Percentiles rank a stretch among this genome's conserved stretches.
Conservation (phyloP, 2,797 vertebrate genomes). For the Morelia viridis region DNA sequence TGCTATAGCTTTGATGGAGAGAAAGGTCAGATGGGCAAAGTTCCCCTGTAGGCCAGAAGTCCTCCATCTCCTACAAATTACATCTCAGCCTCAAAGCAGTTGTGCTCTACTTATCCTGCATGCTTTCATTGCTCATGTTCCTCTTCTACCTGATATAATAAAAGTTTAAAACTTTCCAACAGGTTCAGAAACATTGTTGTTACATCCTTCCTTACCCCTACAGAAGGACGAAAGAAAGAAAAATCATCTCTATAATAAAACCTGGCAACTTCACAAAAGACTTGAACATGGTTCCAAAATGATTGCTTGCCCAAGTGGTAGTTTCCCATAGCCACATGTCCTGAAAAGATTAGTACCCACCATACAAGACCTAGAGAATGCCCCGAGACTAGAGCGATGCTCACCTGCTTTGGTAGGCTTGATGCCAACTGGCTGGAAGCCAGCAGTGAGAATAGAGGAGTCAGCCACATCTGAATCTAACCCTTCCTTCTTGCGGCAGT, state of each 20-base stretch:
- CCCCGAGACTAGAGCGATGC: constrained; percentile 32
- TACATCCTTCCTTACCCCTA: accelerated
- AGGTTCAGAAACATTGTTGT: background rate
- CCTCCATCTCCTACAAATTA: background rate
- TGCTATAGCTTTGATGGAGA: background rate
- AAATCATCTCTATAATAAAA: background rate
- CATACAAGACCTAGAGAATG: background rate
- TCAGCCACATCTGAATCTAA: constrained; percentile 93
- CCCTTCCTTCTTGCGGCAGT: constrained; percentile 92
- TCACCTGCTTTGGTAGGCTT: constrained; percentile 98
- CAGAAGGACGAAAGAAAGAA: background rate
- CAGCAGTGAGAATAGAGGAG: constrained; percentile 97
- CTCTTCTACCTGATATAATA: background rate
- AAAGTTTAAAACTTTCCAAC: background rate
- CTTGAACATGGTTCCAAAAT: background rate
- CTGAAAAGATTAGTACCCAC: background rate
- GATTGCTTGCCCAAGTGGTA: background rate
- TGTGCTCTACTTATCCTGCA: background rate
- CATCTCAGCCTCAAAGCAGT: background rate
- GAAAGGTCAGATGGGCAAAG: background rate
- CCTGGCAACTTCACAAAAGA: no score
- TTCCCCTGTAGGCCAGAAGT: background rate
- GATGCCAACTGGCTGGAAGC: constrained; percentile 98
- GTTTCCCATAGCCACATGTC: background rate
- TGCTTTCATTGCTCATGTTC: background rate